Conservation (phyloP, 2,888 invertebrate genomes). For the Callimorpha dominula region DNA sequence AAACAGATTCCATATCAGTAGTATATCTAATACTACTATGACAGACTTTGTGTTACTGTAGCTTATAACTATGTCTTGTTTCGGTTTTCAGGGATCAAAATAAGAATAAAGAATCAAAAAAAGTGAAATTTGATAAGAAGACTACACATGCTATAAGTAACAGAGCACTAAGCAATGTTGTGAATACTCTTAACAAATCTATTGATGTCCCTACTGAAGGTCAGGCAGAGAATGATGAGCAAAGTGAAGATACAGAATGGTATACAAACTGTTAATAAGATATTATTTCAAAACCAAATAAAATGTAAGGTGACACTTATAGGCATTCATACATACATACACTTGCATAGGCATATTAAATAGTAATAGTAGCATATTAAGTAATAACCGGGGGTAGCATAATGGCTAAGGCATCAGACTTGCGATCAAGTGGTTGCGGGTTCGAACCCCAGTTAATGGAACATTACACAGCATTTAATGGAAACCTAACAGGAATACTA, state of each 20-base stretch:
- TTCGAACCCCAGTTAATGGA: too few species aligned
- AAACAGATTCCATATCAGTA: background rate
- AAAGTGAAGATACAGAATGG: constrained; percentile 77
- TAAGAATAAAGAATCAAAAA: constrained; percentile 69
- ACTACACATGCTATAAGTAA: constrained; percentile 70
- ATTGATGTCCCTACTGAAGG: constrained; percentile 66
- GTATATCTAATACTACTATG: background rate
- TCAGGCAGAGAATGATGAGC: constrained; percentile 73
- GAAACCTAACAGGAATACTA: too few species aligned
- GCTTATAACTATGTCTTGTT: background rate
- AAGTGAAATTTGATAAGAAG: constrained; percentile 72
- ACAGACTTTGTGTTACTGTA: background rate
- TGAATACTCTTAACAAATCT: constrained; percentile 72
- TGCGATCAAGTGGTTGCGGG: too few species aligned
- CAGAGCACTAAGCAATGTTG: constrained; percentile 75
- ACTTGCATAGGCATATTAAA: too few species aligned
- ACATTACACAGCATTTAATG: too few species aligned
- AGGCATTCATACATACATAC: too few species aligned
- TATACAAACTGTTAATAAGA: background rate
- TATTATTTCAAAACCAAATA: too few species aligned
- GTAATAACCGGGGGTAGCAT: too few species aligned
- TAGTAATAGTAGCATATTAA: too few species aligned
- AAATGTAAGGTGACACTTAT: too few species aligned
- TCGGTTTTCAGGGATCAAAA: constrained; percentile 72
- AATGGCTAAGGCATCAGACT: too few species aligned